phyloP scores from a whole-genome alignment of 2,113 vertebrate genomes.

The Catagonus wagneri region DNA sequence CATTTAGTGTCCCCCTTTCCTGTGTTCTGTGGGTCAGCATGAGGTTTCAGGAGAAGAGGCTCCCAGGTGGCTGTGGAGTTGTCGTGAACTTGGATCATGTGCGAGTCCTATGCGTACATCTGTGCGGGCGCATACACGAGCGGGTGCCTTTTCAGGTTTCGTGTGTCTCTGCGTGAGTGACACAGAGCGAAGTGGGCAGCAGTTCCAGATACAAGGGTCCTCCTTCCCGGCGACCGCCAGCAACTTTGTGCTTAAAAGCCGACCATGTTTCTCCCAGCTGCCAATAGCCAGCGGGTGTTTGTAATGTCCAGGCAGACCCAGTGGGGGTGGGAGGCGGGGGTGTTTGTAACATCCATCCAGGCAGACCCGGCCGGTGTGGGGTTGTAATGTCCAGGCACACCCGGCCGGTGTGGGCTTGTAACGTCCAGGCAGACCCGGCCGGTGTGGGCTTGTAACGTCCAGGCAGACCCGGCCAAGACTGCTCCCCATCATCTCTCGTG shows the following conservation, averaged over 20 bases:
- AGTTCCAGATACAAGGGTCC: fast-evolving
- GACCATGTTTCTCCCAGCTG: neutral
- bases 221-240: neutral
- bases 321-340: too few relatives aligned
- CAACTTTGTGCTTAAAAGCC: neutral
- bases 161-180: neutral
- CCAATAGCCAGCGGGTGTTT: neutral
- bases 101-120: too few relatives aligned
- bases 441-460: too few relatives aligned
- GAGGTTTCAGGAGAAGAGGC: neutral
- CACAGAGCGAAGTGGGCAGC: neutral
- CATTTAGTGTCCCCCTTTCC: slow-evolving; percentile 51
- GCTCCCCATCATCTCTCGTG: too few relatives aligned
- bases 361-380: too few relatives aligned
- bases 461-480: too few relatives aligned
- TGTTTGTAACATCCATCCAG: too few relatives aligned
- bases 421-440: too few relatives aligned
- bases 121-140: neutral
- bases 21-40: neutral
- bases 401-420: too few relatives aligned
- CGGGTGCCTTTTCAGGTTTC: neutral
- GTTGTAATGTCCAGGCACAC: too few relatives aligned
- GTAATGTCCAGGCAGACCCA: neutral
- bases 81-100: neutral
- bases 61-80: neutral